Percentiles rank a stretch among this genome's conserved stretches.
Conservation (phyloP, 1,140 invertebrate species). For the Trachelipus rathkii region DNA sequence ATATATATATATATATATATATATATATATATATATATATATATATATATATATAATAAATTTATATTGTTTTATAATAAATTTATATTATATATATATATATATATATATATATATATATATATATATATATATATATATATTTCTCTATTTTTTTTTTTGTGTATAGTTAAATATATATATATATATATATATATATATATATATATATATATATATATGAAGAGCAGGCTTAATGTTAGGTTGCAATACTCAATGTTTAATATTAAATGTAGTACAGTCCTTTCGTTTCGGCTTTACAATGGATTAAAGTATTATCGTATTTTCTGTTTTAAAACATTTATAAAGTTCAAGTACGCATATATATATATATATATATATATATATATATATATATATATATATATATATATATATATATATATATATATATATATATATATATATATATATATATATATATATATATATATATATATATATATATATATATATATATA, state of each 20-base stretch:
- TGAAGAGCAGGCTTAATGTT: too few species aligned
- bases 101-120: constrained; percentile 9
- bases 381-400: constrained; percentile 6
- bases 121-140: constrained; percentile 9
- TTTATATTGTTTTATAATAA: not conserved
- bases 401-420: constrained; percentile 11
- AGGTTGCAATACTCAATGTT: too few species aligned
- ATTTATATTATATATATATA: not conserved
- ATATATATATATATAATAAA: constrained; percentile 6
- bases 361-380: not conserved
- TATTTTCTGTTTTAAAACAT: too few species aligned
- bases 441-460: constrained; percentile 11
- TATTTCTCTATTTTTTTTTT: not conserved
- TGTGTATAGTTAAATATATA: not conserved
- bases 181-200: too few species aligned
- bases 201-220: too few species aligned
- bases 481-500: constrained; percentile 6
- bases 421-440: constrained; percentile 6
- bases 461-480: constrained; percentile 11
- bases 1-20: constrained; percentile 9
- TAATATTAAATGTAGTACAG: too few species aligned
- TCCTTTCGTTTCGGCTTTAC: too few species aligned
- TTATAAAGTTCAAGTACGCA: too few species aligned
- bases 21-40: constrained; percentile 9
- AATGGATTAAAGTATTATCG: too few species aligned